A percentile compares a stretch with the other conserved stretches of the same genome.
phyloP scores from a whole-genome alignment of 2,797 vertebrate genomes.

The Falco cherrug region DNA sequence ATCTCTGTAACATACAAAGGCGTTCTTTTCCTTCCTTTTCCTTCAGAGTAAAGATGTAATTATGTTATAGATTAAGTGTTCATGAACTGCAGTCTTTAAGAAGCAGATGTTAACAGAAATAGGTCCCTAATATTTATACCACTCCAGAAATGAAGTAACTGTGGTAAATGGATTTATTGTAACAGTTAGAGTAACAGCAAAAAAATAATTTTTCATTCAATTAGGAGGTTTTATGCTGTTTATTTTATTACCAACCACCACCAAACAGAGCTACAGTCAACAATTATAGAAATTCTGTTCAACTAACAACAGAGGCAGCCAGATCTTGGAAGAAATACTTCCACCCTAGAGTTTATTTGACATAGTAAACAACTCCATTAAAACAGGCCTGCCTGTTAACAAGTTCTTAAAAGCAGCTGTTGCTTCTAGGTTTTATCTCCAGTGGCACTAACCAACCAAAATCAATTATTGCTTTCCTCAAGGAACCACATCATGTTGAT shows the following conservation, averaged over 20 bases:
- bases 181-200: not conserved
- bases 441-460: not conserved
- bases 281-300: not conserved
- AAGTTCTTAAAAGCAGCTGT: not conserved
- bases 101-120: not conserved
- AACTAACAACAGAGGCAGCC: not conserved
- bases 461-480: not conserved
- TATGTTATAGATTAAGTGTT: not conserved
- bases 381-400: not conserved
- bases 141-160: not conserved
- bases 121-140: not conserved
- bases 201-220: not conserved
- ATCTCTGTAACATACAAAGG: not conserved
- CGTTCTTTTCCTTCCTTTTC: not conserved
- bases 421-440: not conserved
- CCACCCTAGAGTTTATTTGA: not conserved
- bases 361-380: not conserved
- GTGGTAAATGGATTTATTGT: not conserved
- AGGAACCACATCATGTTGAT: not conserved
- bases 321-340: not conserved
- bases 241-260: not conserved
- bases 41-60: not conserved
- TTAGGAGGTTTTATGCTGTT: not conserved
- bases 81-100: not conserved
- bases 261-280: not conserved